Evolutionary conservation across 2,797 vertebrate genomes (phyloP).

Genomic region (Phylloscopus collybita): DNA sequence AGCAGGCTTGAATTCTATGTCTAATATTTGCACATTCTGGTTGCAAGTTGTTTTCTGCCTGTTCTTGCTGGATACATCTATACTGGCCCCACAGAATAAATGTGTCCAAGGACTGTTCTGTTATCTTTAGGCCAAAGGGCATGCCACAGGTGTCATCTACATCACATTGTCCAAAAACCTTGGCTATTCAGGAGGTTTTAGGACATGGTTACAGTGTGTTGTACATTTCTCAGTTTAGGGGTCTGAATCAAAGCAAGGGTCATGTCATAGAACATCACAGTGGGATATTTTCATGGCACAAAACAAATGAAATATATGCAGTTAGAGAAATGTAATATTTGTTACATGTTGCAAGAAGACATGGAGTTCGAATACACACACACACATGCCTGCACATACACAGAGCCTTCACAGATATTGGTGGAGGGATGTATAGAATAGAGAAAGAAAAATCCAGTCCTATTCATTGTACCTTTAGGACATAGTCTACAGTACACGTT

Average conservation of each 20-base stretch:
- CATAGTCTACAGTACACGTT: not conserved
- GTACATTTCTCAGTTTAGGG: not conserved
- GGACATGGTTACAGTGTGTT: not conserved
- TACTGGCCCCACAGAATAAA: not conserved
- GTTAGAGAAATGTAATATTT: not conserved
- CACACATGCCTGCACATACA: not conserved
- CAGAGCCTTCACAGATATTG: not conserved
- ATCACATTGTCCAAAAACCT: rapidly evolving
- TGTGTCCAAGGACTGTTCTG: not conserved
- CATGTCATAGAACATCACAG: not conserved
- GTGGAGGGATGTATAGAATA: not conserved
- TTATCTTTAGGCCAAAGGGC: not conserved
- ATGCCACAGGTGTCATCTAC: not conserved
- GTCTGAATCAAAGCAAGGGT: not conserved
- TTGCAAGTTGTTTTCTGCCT: not conserved
- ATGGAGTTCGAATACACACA: not conserved
- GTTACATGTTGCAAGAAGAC: not conserved
- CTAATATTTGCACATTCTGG: not conserved
- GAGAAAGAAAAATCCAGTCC: not conserved
- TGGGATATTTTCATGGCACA: not conserved
- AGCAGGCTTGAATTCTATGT: not conserved
- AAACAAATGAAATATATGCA: not conserved
- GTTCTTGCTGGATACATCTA: not conserved
- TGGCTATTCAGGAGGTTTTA: not conserved
- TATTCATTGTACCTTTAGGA: not conserved